Conservation (phyloP, 2,113 vertebrate species). For the Saccopteryx bilineata region DNA sequence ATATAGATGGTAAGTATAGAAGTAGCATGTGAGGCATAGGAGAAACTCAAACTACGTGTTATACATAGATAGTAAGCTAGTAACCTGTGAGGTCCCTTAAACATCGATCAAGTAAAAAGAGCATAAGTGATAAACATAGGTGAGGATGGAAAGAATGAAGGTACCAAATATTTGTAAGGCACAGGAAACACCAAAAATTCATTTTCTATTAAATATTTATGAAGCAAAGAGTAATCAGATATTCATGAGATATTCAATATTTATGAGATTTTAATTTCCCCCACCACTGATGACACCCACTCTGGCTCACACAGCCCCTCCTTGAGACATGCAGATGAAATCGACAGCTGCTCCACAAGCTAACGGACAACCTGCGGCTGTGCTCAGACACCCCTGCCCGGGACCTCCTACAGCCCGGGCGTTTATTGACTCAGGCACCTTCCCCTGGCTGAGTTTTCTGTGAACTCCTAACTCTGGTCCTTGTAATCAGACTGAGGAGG, state of each 20-base stretch:
- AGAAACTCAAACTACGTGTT: not conserved
- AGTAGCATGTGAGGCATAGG: not conserved
- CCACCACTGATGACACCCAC: not conserved
- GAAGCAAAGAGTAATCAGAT: not conserved
- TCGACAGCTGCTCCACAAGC: not conserved
- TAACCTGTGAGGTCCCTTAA: not conserved
- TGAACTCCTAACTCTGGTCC: not conserved
- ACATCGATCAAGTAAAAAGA: not conserved
- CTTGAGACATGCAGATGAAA: not conserved
- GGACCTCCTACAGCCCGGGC: not conserved
- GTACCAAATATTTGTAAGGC: not conserved
- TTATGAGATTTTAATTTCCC: not conserved
- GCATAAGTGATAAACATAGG: not conserved
- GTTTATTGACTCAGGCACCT: not conserved
- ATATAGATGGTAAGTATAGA: not conserved
- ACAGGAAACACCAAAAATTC: not conserved
- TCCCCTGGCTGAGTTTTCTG: not conserved
- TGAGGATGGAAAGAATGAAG: not conserved
- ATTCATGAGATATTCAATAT: not conserved
- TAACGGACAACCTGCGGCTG: not conserved
- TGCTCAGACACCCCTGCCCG: not conserved
- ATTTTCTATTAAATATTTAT: slow-evolving; percentile 19
- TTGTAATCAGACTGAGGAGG: not conserved
- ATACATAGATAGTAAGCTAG: not conserved
- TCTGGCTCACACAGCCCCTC: not conserved